Evolutionary conservation across 2,797 vertebrate genomes (phyloP).

Genomic region (Chelmon rostratus): DNA sequence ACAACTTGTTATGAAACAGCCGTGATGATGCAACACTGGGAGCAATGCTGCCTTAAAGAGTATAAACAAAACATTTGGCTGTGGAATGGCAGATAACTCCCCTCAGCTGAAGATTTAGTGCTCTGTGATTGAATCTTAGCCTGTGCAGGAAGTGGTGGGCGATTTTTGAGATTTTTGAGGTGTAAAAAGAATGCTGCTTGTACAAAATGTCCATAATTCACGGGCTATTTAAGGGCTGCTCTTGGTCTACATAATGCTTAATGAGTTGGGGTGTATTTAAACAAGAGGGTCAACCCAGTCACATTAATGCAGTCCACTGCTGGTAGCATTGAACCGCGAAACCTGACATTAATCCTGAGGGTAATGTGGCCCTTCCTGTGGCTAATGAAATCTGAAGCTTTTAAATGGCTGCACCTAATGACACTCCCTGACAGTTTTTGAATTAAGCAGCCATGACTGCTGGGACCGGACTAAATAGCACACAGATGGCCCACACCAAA

Average conservation of each 20-base stretch:
- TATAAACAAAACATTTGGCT: constrained; percentile 63
- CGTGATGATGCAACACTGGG: constrained; percentile 67
- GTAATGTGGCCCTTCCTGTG: constrained; percentile 87
- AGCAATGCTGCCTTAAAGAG: constrained; percentile 47
- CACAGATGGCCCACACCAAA: constrained; percentile 86
- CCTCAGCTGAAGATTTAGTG: constrained; percentile 48
- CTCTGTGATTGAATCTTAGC: constrained; percentile 45
- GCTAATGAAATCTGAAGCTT: constrained; percentile 89
- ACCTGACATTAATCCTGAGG: constrained; percentile 89
- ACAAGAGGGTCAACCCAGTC: constrained; percentile 80
- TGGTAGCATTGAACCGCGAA: constrained; percentile 72
- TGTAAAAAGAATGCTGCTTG: constrained; percentile 64
- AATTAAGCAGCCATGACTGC: constrained; percentile 86
- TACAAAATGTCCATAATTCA: constrained; percentile 75
- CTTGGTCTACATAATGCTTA: constrained; percentile 78
- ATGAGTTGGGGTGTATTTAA: constrained; percentile 82
- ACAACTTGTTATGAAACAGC: constrained; percentile 70
- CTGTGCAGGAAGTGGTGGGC: constrained; percentile 66
- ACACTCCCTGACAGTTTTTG: constrained; percentile 86
- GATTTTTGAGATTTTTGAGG: constrained; percentile 64
- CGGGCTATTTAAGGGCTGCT: constrained; percentile 74
- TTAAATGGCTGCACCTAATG: constrained; percentile 86
- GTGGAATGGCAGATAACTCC: constrained; percentile 54
- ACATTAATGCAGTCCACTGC: constrained; percentile 76
- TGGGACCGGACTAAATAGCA: constrained; percentile 85